Evolutionary conservation across 2,113 vertebrate genomes (phyloP).

Genomic region (Paratilapia polleni): DNA sequence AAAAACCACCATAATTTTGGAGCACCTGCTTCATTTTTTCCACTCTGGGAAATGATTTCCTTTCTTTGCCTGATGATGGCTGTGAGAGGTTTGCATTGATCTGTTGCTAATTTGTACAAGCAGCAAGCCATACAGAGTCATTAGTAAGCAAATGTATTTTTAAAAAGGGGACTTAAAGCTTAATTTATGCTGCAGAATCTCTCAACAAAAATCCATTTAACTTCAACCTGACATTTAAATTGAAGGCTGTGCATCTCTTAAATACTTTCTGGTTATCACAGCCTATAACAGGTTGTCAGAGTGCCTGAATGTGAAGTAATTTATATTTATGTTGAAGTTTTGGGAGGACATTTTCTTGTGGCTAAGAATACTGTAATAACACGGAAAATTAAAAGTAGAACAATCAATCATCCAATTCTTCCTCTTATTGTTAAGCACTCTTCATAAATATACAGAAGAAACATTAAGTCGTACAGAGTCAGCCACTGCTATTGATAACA

Average conservation of each 20-base stretch:
- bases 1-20: not conserved
- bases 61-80: not conserved
- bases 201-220: not conserved
- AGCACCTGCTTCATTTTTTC: not conserved
- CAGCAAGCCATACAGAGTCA: not conserved
- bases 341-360: accelerated
- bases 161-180: not conserved
- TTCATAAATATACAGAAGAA: not conserved
- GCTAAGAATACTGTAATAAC: not conserved
- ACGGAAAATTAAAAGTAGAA: not conserved
- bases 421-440: too few relatives aligned
- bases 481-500: not conserved
- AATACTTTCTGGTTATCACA: too few relatives aligned
- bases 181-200: not conserved
- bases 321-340: not conserved
- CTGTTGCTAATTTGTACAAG: not conserved
- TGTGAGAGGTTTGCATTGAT: not conserved
- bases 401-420: accelerated
- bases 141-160: not conserved
- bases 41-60: not conserved
- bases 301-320: too few relatives aligned
- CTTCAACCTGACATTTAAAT: not conserved
- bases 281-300: too few relatives aligned
- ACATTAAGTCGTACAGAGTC: not conserved
- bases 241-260: not conserved